Evolutionary conservation across 2,888 invertebrate genomes (phyloP), one percentile per base, ranked within the genome.

Genomic region (Papilio protenor): DNA sequence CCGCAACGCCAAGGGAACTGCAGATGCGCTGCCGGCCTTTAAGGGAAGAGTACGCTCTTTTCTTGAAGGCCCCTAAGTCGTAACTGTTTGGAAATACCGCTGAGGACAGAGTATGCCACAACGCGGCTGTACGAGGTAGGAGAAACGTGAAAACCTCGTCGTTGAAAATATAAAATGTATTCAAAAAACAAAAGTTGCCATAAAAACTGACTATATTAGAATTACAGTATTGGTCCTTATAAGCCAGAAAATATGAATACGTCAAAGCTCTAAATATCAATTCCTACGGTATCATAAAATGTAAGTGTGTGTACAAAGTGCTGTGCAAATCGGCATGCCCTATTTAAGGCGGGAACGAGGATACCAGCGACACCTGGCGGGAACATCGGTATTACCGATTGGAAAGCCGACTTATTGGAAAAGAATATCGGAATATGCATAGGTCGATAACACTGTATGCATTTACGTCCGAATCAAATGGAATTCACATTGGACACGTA

Each of bases 331-430:
- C 61, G 64, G 21, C 61, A 33, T 61, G 71, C 21, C 55, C 64
- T 66, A 73, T 73, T 66, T 72, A 66, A 23, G 66, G 45, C 73
- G 73, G 73, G 72, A 55, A 72, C 52, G 52, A 57, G 64, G 27
- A 57, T 52, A 73, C 23, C 33, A 14, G 55, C 77, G 55, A 73
- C 73, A 77, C 77, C 77, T 77, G 73, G 73, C 77, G 55, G 73
- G 18, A 12, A 64, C 33, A 49, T 40, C 33, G 16, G 45, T 72
- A 72, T 66, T 27, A 73, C 73, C 77, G 76, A 72, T 72, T 61
- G 45, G 49, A 76, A 71, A 71, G 71, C n/a, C 33, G 64, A 55
- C 52, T 73, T 77, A 77, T 66, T 73, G 64, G 49, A 72, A 73
- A 73, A 66, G 73, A 73, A 55, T n/a, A 64, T 73, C 8, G 61